Conservation (phyloP, 2,113 vertebrate species). For the Neogobius melanostomus region DNA sequence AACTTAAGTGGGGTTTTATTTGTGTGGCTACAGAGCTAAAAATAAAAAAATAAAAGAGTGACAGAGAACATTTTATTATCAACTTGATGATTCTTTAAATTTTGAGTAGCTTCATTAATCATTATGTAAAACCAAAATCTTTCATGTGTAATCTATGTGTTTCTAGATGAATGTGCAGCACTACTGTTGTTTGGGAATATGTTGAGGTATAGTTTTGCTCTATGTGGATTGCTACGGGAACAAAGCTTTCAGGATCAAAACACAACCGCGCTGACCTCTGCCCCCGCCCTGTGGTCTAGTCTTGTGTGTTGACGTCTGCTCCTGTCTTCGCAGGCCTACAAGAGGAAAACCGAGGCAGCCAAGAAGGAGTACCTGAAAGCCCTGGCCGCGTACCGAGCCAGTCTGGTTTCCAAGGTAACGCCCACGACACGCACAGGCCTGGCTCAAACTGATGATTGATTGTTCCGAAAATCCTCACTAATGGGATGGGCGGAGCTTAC, state of each 20-base stretch:
- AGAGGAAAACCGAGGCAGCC: slow-evolving; percentile 98
- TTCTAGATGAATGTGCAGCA: too few species aligned
- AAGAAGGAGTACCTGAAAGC: slow-evolving; percentile 99
- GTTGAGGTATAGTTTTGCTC: too few species aligned
- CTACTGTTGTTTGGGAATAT: too few species aligned
- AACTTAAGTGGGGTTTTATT: slow-evolving; percentile 56
- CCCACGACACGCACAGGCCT: slow-evolving; percentile 55
- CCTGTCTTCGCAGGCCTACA: slow-evolving; percentile 87
- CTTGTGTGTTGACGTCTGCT: slow-evolving; percentile 41
- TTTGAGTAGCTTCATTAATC: neutral
- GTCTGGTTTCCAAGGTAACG: slow-evolving; percentile 98
- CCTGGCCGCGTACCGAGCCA: slow-evolving; percentile 95
- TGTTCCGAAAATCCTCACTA: slow-evolving; percentile 74
- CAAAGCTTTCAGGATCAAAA: neutral
- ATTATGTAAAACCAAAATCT: neutral
- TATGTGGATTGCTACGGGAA: neutral
- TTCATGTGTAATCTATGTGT: neutral
- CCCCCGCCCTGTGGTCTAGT: slow-evolving; percentile 43
- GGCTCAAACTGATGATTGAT: slow-evolving; percentile 75
- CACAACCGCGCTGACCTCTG: slow-evolving; percentile 37
- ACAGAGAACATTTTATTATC: too few species aligned
- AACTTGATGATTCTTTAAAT: too few species aligned
- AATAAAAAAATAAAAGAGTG: slow-evolving; percentile 20
- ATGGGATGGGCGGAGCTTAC: slow-evolving; percentile 67
- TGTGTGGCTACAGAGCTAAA: slow-evolving; percentile 56